Evolutionary conservation across 2,797 vertebrate genomes (phyloP), one percentile per base, ranked within the genome.

Genomic region (Crax fasciolata): DNA sequence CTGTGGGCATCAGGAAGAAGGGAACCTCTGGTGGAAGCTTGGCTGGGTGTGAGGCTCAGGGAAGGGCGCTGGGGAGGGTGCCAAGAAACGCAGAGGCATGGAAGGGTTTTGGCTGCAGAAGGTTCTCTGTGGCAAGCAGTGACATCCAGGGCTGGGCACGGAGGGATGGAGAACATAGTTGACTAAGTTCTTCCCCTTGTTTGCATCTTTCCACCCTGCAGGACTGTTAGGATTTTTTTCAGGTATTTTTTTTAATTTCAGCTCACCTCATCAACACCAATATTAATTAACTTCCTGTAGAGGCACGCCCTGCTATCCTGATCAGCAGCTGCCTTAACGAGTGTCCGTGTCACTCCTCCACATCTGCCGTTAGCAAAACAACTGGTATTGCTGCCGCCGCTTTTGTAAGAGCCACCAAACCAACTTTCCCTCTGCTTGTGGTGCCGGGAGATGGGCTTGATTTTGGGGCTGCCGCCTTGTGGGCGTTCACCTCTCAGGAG

Each of bases 281-380:
- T 35, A 80, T 82, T 66, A 95, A 91, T 89, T 74, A 43, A 89
- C 79, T 95, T 96, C 72, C 73, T 87, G 43, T 24, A 57, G 87
- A 49, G 95, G 54, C 87, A 96, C 93, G 21, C 91, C 96, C 95
- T 77, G 13, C 61, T 85, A 54, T 48, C 82, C 90, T 93, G 93
- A 94, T 96, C 92, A 92, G 86, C 87, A 48, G 17, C 89, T 89
- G 65, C 68, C 65, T 87, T 54, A 67, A 48, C 27, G 59, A 85
- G 35, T 94, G 95, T 86, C 96, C 95, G 2, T 66, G 61, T 14
- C 82, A 85, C 82, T 92, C 90, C 94, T 92, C 94, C 95, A 95
- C 76, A 93, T 89, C 82, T 95, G 94, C 96, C 92, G 94, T 89
- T 91, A 96, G 95, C 93, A 91, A 97, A 95, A 78, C 59, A 95